Percentiles rank a stretch among this genome's conserved stretches.
Conservation (phyloP, 37 sponge, comb jelly and placozoan genomes). For the Cliona cf. orientalis region DNA sequence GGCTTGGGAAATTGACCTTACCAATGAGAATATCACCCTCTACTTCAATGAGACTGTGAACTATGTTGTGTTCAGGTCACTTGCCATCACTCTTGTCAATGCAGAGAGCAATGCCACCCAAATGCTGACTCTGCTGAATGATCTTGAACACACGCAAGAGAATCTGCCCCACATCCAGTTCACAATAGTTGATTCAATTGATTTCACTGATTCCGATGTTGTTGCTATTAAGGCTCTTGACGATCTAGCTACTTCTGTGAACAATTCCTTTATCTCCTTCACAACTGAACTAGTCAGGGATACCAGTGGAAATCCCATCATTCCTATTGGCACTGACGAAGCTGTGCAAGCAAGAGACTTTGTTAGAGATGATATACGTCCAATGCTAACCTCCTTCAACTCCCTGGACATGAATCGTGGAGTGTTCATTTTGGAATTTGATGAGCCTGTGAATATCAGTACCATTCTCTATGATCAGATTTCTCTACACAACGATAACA, state of each 20-base stretch:
- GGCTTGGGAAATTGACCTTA: constrained; percentile 78
- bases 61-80: constrained; percentile 49
- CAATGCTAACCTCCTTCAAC: constrained; percentile 49
- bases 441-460: constrained; percentile 77
- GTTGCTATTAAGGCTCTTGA: constrained; percentile 74
- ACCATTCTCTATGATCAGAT: constrained; percentile 51
- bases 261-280: constrained; percentile 78
- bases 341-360: constrained; percentile 64
- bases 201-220: constrained; percentile 55
- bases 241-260: constrained; percentile 61
- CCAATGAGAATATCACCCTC: constrained; percentile 63
- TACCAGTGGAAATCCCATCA: constrained; percentile 57
- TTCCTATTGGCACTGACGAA: constrained; percentile 27
- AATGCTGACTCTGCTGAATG: constrained; percentile 47
- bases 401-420: constrained; percentile 78
- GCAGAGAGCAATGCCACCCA: constrained; percentile 52
- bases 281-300: constrained; percentile 64
- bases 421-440: constrained; percentile 71
- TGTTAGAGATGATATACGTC: constrained; percentile 61
- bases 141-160: constrained; percentile 17
- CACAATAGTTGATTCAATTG: constrained; percentile 1
- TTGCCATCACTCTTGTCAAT: constrained; percentile 70
- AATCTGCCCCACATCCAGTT: constrained; percentile 48
- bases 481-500: constrained; percentile 55
- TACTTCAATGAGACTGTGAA: constrained; percentile 85